These are phyloP conservation scores for Microtus montanus DNA, from an alignment of 2,113 vertebrate species.

Conservation along the genomic window DNA sequence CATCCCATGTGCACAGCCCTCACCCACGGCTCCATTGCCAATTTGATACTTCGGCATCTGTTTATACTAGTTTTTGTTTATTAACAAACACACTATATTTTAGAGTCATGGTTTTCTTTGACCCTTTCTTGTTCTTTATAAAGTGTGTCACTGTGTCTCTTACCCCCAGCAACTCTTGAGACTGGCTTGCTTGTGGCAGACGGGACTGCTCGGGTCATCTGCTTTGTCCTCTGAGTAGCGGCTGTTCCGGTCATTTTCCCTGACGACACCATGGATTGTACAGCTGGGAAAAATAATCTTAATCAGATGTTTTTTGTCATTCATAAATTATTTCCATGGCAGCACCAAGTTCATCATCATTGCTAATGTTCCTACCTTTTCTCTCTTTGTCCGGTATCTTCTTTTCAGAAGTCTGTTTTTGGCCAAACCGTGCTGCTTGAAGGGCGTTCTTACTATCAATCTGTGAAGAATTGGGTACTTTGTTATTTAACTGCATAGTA, in stretches of 20 bases:
- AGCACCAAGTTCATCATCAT: neutral
- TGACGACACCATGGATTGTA: conserved; percentile 49
- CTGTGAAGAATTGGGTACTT: conserved; percentile 64
- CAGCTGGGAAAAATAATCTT: conserved; percentile 60
- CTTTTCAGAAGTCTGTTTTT: conserved; percentile 72
- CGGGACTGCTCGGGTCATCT: conserved; percentile 40
- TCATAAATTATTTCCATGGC: neutral
- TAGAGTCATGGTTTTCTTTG: neutral
- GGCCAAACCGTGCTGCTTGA: neutral
- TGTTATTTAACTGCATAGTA: conserved; percentile 24
- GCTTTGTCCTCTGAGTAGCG: conserved; percentile 71
- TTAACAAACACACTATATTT: neutral
- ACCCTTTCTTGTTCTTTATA: neutral
- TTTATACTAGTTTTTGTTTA: neutral
- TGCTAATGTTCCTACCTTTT: conserved; percentile 80
- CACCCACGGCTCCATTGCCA: neutral
- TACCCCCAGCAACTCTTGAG: conserved; percentile 60
- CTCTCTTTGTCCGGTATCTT: conserved; percentile 78
- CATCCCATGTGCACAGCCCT: too few relatives aligned
- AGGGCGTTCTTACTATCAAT: rapidly evolving
- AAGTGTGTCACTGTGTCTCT: neutral
- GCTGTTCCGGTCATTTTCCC: conserved; percentile 83
- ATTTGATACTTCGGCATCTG: neutral
- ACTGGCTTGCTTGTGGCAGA: conserved; percentile 34
- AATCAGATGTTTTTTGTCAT: neutral